Conservation (phyloP, 2,888 invertebrate species). For the Argyresthia goedartella region DNA sequence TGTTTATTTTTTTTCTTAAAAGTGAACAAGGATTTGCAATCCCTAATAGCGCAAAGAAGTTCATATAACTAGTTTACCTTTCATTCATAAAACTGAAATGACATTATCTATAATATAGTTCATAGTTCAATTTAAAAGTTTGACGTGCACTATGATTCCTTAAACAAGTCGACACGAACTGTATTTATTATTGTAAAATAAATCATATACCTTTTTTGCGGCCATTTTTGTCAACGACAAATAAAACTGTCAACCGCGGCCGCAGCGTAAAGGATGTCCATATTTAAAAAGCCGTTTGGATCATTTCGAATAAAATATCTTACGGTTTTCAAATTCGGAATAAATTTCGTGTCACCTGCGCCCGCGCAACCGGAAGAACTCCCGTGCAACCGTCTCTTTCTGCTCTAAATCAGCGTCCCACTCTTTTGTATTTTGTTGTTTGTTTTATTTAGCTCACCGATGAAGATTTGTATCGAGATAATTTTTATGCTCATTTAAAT, state of each 20-base stretch:
- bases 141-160: too few relatives aligned
- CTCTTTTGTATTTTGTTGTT: conserved; percentile 43
- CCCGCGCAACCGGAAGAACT: conserved; percentile 62
- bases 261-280: conserved; percentile 62
- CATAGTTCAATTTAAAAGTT: too few relatives aligned
- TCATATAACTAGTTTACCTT: too few relatives aligned
- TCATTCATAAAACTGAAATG: too few relatives aligned
- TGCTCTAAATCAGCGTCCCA: conserved; percentile 27
- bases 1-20: too few relatives aligned
- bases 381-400: conserved; percentile 23
- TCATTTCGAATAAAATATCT: conserved; percentile 63
- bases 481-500: conserved; percentile 59
- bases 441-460: conserved; percentile 43
- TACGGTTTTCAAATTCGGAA: conserved; percentile 69
- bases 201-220: conserved; percentile 55
- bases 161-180: conserved; percentile 8
- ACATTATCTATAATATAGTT: too few relatives aligned
- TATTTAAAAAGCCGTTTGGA: conserved; percentile 69
- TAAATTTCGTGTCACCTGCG: conserved; percentile 70
- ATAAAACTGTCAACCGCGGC: conserved; percentile 64
- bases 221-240: conserved; percentile 51
- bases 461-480: conserved; percentile 56
- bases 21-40: too few relatives aligned
- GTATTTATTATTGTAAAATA: conserved; percentile 61
- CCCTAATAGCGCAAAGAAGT: too few relatives aligned